Conservation (phyloP, 2,113 vertebrate genomes). For the Hiodon tergisus region DNA sequence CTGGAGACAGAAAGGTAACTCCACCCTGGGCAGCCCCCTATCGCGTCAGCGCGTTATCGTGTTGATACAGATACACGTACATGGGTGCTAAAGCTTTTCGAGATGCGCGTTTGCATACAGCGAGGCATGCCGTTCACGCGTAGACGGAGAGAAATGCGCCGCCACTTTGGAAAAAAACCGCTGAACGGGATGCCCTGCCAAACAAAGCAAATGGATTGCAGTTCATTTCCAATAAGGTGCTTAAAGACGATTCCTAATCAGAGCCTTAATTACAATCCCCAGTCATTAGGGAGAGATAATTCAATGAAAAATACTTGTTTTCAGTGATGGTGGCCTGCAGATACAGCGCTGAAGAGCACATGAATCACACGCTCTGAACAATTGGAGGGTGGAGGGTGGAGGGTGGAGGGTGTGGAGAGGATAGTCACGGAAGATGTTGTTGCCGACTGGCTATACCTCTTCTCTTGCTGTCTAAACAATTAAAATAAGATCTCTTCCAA, state of each 20-base stretch:
- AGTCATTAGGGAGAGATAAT: conserved; percentile 68
- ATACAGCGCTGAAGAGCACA: conserved; percentile 11
- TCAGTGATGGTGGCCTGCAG: conserved; percentile 6
- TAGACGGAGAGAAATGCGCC: conserved; percentile 4
- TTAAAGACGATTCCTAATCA: conserved; percentile 68
- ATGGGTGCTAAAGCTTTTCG: background rate
- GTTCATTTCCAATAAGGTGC: conserved; percentile 71
- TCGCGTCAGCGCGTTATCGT: no score
- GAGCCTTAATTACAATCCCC: conserved; percentile 68
- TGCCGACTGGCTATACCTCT: background rate
- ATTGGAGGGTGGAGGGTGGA: background rate
- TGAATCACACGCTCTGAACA: background rate
- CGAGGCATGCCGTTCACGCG: background rate
- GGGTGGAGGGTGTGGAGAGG: no score
- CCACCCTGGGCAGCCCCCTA: background rate
- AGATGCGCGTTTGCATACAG: background rate
- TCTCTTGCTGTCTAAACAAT: background rate
- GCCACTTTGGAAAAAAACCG: background rate
- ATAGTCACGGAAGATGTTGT: conserved; percentile 1
- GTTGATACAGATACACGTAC: background rate
- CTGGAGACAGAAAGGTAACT: background rate
- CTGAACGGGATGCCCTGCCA: conserved; percentile 14
- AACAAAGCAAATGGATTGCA: conserved; percentile 63
- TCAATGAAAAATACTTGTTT: conserved; percentile 58
- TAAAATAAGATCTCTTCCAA: conserved; percentile 11